Percentiles rank a stretch among this genome's conserved stretches.
Conservation (phyloP, 2,888 invertebrate genomes). For the Drosophila falleni region DNA sequence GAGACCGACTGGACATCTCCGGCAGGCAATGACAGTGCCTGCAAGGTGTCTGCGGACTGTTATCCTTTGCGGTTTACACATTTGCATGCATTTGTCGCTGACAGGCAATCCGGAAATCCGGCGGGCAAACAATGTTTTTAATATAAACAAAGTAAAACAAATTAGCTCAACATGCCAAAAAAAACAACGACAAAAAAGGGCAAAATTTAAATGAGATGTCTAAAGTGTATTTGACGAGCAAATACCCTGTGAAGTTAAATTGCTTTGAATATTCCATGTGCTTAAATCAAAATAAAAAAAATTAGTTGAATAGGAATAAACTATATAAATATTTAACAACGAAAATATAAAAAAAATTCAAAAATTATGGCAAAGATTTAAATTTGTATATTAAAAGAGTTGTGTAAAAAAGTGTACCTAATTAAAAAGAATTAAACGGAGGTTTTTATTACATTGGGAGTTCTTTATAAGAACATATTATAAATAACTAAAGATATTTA, state of each 20-base stretch:
- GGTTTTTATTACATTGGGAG: too few relatives aligned
- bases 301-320: too few relatives aligned
- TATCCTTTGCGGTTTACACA: slow-evolving; percentile 79
- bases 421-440: too few relatives aligned
- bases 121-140: slow-evolving; percentile 72
- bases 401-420: too few relatives aligned
- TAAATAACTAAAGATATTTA: too few relatives aligned
- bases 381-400: too few relatives aligned
- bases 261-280: too few relatives aligned
- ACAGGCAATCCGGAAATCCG: slow-evolving; percentile 51
- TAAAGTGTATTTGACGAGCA: neutral
- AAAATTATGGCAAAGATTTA: too few relatives aligned
- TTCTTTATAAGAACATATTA: too few relatives aligned
- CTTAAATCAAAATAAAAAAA: too few relatives aligned
- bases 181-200: slow-evolving; percentile 10
- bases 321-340: too few relatives aligned
- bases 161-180: slow-evolving; percentile 66
- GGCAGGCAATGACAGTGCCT: slow-evolving; percentile 32
- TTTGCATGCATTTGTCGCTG: slow-evolving; percentile 60
- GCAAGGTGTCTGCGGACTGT: slow-evolving; percentile 60
- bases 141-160: slow-evolving; percentile 81
- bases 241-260: slow-evolving; percentile 1
- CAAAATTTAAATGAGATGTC: neutral
- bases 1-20: slow-evolving; percentile 21
- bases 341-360: too few relatives aligned